Percentiles rank a stretch among this genome's conserved stretches.
phyloP scores from a whole-genome alignment of 2,797 vertebrate genomes.

The Girardinus metallicus region DNA sequence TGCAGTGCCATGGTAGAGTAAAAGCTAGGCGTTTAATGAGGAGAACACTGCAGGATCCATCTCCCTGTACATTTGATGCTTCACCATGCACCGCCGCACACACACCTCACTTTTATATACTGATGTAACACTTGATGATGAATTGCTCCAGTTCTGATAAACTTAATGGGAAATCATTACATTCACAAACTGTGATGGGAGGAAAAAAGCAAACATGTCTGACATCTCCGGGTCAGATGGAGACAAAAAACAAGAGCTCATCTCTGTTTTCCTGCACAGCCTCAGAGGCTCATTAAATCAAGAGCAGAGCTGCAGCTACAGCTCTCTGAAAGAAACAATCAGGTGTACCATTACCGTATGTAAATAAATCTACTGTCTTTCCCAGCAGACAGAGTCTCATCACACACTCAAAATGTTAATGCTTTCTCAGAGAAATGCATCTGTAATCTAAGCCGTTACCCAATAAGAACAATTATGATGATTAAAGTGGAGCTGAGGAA shows the following conservation, averaged over 20 bases:
- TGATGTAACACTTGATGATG: slow-evolving; percentile 44
- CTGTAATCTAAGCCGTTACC: slow-evolving; percentile 55
- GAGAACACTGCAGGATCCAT: slow-evolving; percentile 41
- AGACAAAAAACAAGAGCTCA: slow-evolving; percentile 37
- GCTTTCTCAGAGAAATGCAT: slow-evolving; percentile 44
- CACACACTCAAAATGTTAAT: slow-evolving; percentile 56
- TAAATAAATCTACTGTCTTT: slow-evolving; percentile 49
- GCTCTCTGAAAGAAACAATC: slow-evolving; percentile 46
- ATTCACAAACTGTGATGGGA: slow-evolving; percentile 1
- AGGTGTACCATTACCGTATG: slow-evolving; percentile 56
- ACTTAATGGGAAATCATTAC: slow-evolving; percentile 48
- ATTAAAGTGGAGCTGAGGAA: slow-evolving; percentile 33
- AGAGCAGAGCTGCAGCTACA: slow-evolving; percentile 34
- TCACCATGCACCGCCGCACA: slow-evolving; percentile 17
- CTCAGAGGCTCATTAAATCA: slow-evolving; percentile 50
- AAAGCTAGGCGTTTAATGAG: slow-evolving; percentile 66
- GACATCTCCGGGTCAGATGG: slow-evolving; percentile 28
- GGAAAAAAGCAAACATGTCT: slow-evolving; percentile 12
- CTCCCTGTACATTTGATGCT: slow-evolving; percentile 56
- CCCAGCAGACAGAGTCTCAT: slow-evolving; percentile 32
- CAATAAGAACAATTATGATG: slow-evolving; percentile 47
- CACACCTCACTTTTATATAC: slow-evolving; percentile 24
- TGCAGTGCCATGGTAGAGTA: slow-evolving; percentile 70
- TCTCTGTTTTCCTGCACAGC: slow-evolving; percentile 32
- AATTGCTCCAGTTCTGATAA: slow-evolving; percentile 48